Percentiles rank a stretch among this genome's conserved stretches.
phyloP scores from a whole-genome alignment of 2,797 vertebrate species.

The Nannoperca obscura region DNA sequence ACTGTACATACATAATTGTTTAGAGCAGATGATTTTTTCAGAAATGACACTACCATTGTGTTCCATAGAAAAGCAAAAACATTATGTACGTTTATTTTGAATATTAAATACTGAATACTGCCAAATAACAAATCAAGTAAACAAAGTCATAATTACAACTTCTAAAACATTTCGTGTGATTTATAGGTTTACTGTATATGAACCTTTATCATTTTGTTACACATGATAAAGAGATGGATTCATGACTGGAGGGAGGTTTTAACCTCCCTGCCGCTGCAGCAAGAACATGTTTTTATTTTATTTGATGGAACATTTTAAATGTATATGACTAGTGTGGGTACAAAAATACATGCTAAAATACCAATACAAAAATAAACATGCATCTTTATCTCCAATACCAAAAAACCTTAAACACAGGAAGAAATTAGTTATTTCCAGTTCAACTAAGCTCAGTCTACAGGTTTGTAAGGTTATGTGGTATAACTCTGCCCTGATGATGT shows the following conservation, averaged over 20 bases:
- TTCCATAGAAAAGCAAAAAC: conserved; percentile 7
- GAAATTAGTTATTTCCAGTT: neutral
- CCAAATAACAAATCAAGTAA: neutral
- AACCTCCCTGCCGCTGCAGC: neutral
- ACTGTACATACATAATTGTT: neutral
- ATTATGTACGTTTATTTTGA: neutral
- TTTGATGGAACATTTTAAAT: neutral
- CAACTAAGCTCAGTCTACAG: neutral
- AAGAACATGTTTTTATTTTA: neutral
- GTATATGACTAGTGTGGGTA: neutral
- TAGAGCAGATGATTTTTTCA: neutral
- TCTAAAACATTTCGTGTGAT: neutral
- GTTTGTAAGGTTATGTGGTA: neutral
- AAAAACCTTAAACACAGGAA: neutral
- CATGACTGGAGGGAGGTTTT: neutral
- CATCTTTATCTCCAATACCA: neutral
- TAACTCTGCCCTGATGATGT: no score
- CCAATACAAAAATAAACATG: neutral
- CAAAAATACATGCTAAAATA: neutral
- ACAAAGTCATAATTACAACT: neutral
- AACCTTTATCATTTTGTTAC: neutral
- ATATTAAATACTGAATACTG: neutral
- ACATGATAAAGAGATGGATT: neutral
- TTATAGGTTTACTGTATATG: neutral
- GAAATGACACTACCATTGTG: neutral